Evolutionary conservation across 2,797 vertebrate species (phyloP).

Genomic region (Simalia tracyae): DNA sequence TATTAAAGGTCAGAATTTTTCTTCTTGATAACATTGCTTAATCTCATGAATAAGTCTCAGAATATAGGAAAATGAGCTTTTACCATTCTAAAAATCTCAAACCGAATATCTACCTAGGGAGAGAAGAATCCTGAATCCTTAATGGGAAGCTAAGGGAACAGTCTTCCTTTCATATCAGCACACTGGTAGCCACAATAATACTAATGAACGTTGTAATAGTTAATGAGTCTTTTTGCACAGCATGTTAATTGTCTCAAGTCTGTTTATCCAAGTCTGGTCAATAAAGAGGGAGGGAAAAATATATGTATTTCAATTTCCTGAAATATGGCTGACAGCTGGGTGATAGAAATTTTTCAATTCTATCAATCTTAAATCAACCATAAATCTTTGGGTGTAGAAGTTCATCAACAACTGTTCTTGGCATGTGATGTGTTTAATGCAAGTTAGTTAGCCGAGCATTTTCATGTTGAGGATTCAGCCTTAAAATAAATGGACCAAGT

Average conservation of each 20-base stretch:
- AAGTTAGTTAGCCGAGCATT: background rate
- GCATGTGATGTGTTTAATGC: background rate
- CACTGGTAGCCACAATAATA: background rate
- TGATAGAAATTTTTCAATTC: background rate
- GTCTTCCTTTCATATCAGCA: background rate
- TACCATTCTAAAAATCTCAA: background rate
- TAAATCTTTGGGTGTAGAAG: background rate
- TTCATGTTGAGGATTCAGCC: background rate
- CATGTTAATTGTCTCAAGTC: background rate
- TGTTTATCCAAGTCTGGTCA: background rate
- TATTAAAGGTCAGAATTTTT: constrained; percentile 14
- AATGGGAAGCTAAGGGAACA: background rate
- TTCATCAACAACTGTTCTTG: background rate
- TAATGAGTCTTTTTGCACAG: too few relatives aligned
- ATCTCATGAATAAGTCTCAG: constrained; percentile 1
- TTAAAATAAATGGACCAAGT: background rate
- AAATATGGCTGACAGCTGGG: background rate
- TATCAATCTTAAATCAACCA: background rate
- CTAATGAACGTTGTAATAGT: background rate
- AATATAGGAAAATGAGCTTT: background rate
- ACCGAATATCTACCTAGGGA: background rate
- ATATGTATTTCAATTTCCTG: background rate
- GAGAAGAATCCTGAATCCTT: background rate
- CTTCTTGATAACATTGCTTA: background rate
- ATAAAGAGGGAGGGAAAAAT: background rate